Conservation (phyloP, 1,140 invertebrate genomes). For the Drosophila santomea region DNA sequence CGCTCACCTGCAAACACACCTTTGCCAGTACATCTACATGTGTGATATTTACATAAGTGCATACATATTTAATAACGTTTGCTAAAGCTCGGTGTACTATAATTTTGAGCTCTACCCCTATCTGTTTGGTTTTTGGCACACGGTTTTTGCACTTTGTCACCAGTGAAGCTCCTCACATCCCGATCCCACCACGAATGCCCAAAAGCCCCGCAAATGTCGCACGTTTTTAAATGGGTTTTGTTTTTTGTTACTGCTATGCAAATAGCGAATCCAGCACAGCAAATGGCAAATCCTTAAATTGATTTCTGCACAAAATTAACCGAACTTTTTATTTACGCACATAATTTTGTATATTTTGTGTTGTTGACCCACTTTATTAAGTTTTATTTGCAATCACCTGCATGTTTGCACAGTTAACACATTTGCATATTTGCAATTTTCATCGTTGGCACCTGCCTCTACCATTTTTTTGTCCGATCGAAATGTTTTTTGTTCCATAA, state of each 20-base stretch:
- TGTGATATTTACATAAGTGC: conserved; percentile 58
- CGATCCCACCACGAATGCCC: conserved; percentile 21
- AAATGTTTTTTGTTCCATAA: neutral
- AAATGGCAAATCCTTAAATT: conserved; percentile 73
- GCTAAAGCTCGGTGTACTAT: conserved; percentile 66
- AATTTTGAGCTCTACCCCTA: conserved; percentile 53
- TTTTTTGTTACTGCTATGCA: conserved; percentile 67
- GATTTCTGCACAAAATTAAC: conserved; percentile 80
- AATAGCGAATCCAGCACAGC: conserved; percentile 51
- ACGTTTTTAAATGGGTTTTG: conserved; percentile 49
- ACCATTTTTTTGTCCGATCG: neutral
- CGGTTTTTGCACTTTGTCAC: conserved; percentile 70
- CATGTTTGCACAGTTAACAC: conserved; percentile 80
- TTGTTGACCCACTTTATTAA: conserved; percentile 81
- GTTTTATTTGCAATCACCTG: conserved; percentile 82
- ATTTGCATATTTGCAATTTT: conserved; percentile 64
- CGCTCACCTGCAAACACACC: conserved; percentile 26
- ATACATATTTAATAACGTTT: conserved; percentile 78
- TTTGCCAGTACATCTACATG: conserved; percentile 26
- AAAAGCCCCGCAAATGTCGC: conserved; percentile 25
- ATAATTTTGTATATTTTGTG: conserved; percentile 64
- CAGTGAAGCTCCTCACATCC: conserved; percentile 27
- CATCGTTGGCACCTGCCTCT: conserved; percentile 11
- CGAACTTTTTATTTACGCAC: conserved; percentile 58
- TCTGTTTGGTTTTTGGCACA: conserved; percentile 69